Percentiles rank a stretch among this genome's conserved stretches.
Evolutionary conservation across 2,113 vertebrate genomes (phyloP).

Genomic region (Macquaria australasica): DNA sequence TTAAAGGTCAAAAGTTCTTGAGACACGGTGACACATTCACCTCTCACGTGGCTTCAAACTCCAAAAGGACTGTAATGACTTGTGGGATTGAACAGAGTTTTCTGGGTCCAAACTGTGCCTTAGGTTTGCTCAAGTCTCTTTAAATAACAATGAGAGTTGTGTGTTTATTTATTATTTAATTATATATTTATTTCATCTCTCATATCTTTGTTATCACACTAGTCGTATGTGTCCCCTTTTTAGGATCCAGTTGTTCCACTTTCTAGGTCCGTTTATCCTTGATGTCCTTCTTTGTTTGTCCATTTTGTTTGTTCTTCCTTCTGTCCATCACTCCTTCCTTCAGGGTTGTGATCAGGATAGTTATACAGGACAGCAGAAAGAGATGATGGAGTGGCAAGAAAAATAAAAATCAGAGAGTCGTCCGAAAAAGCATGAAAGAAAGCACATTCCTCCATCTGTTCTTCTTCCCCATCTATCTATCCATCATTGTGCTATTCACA

Average conservation of each 20-base stretch:
- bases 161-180: slow-evolving; percentile 72
- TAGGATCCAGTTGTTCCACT: slow-evolving; percentile 38
- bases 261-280: slow-evolving; percentile 27
- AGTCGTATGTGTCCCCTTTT: slow-evolving; percentile 20
- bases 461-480: not conserved
- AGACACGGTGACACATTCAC: not conserved
- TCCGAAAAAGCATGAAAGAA: not conserved
- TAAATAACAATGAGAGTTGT: slow-evolving; percentile 72
- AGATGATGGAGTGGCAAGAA: slow-evolving; percentile 2
- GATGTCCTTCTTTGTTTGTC: slow-evolving; percentile 23
- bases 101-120: slow-evolving; percentile 30
- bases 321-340: slow-evolving; percentile 15
- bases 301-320: not conserved
- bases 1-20: slow-evolving; percentile 45
- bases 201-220: slow-evolving; percentile 36
- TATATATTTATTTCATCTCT: slow-evolving; percentile 75
- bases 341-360: slow-evolving; percentile 49
- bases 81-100: not conserved
- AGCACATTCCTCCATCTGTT: not conserved
- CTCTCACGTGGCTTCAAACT: slow-evolving; percentile 11
- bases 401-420: not conserved
- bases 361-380: slow-evolving; percentile 15
- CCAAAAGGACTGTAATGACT: slow-evolving; percentile 7
- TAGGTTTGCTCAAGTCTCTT: slow-evolving; percentile 50
- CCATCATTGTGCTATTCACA: not conserved